Percentiles rank a stretch among this genome's conserved stretches.
phyloP scores from a whole-genome alignment of 2,113 vertebrate species.

The Ptychochromis oligacanthus region DNA sequence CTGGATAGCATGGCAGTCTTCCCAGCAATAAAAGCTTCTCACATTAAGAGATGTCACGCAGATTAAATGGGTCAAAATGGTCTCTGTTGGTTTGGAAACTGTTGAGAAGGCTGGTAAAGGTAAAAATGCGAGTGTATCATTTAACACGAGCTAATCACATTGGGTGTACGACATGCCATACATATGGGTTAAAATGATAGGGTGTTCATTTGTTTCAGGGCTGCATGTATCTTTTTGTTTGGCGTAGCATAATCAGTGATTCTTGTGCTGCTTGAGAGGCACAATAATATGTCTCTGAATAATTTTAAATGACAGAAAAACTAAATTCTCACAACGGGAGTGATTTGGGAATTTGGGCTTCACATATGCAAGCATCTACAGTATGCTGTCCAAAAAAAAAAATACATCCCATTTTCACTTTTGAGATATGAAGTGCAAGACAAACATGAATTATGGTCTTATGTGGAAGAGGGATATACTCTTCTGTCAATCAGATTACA shows the following conservation, averaged over 20 bases:
- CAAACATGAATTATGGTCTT: slow-evolving; percentile 33
- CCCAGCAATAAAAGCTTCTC: slow-evolving; percentile 66
- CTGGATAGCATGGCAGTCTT: slow-evolving; percentile 70
- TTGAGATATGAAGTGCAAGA: slow-evolving; percentile 19
- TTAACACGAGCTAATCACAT: slow-evolving; percentile 18
- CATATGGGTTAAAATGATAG: slow-evolving; percentile 7
- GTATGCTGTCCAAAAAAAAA: neutral
- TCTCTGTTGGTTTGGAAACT: slow-evolving; percentile 60
- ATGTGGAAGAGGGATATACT: slow-evolving; percentile 41
- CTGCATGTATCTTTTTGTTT: slow-evolving; percentile 9
- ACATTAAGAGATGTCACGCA: slow-evolving; percentile 70
- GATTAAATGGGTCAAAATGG: slow-evolving; percentile 75
- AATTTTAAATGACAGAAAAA: slow-evolving; percentile 15
- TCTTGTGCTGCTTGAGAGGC: slow-evolving; percentile 12
- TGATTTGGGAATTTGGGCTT: neutral
- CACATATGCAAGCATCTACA: slow-evolving; percentile 1
- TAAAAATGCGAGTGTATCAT: slow-evolving; percentile 31
- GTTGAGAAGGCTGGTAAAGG: slow-evolving; percentile 29
- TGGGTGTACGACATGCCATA: neutral
- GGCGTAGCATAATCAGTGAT: neutral
- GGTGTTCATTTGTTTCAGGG: slow-evolving; percentile 8
- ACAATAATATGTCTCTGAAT: slow-evolving; percentile 4
- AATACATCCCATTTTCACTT: slow-evolving; percentile 39
- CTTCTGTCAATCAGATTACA: slow-evolving; percentile 67
- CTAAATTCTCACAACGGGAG: neutral